Conservation (phyloP, 2,797 vertebrate genomes). For the Gallirallus australis region DNA sequence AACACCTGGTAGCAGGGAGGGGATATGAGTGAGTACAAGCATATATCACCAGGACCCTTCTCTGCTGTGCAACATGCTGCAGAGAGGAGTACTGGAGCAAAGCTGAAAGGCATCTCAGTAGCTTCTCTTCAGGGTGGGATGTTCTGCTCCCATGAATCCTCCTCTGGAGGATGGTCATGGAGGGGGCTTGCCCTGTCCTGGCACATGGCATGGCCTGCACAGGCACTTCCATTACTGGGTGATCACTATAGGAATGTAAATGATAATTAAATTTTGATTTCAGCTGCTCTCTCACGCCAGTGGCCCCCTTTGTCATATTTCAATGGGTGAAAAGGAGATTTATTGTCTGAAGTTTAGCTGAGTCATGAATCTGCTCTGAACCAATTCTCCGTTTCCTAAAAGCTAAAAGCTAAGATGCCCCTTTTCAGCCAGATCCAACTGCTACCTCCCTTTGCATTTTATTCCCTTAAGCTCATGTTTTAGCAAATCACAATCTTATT, state of each 20-base stretch:
- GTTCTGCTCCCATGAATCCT: not conserved
- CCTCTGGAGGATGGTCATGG: rapidly evolving
- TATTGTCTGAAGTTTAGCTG: not conserved
- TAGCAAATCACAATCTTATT: not conserved
- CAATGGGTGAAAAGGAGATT: not conserved
- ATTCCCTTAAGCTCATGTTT: not conserved
- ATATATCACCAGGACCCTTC: rapidly evolving
- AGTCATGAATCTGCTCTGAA: conserved; percentile 17
- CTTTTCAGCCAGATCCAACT: not conserved
- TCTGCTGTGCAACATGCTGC: not conserved
- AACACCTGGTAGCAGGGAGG: not conserved
- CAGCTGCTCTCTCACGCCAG: not conserved
- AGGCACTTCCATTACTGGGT: not conserved
- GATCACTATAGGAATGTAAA: conserved; percentile 5
- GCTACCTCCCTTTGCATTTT: not conserved
- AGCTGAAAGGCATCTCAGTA: not conserved
- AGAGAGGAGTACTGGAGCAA: not conserved
- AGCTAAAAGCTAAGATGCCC: not conserved
- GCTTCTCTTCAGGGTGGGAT: not conserved
- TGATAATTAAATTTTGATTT: not conserved
- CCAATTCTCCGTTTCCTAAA: not conserved
- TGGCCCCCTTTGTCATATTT: not conserved
- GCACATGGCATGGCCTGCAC: rapidly evolving
- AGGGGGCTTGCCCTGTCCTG: not conserved
- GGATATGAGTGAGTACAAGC: too few species aligned